Conservation (phyloP, 2,113 vertebrate species). For the Sapayoa aenigma region DNA sequence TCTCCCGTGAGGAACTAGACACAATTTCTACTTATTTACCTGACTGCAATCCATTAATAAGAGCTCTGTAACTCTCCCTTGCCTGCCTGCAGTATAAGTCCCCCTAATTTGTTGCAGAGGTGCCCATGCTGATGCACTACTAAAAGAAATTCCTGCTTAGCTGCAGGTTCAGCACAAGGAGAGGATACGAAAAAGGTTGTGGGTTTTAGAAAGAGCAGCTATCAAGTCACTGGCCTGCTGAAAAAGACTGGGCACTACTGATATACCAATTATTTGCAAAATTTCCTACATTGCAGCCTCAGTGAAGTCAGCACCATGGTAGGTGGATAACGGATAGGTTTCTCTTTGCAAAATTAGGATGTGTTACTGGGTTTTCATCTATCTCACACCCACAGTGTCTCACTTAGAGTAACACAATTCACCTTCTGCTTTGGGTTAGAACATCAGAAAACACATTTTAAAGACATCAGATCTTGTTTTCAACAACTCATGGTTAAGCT, state of each 20-base stretch:
- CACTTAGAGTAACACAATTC: background rate
- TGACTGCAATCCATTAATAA: background rate
- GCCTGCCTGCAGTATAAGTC: background rate
- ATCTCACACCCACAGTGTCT: background rate
- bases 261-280: background rate
- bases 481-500: background rate
- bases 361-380: background rate
- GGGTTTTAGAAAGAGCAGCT: background rate
- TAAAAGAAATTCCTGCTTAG: background rate
- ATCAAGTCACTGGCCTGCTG: background rate
- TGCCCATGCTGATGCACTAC: background rate
- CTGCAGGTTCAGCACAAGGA: background rate
- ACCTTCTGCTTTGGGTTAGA: background rate
- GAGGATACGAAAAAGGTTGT: background rate
- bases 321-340: background rate
- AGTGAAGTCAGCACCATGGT: background rate
- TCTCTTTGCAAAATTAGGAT: background rate
- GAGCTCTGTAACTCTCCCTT: background rate
- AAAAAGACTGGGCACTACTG: background rate
- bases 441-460: background rate
- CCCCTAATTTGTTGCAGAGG: background rate
- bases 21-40: background rate
- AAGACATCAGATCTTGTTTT: background rate
- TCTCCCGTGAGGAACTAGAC: background rate
- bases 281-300: background rate